A percentile compares a stretch with the other conserved stretches of the same genome.
These are phyloP conservation scores for Synergus japonicus DNA, from an alignment of 2,888 invertebrate species.

Conservation along the genomic window DNA sequence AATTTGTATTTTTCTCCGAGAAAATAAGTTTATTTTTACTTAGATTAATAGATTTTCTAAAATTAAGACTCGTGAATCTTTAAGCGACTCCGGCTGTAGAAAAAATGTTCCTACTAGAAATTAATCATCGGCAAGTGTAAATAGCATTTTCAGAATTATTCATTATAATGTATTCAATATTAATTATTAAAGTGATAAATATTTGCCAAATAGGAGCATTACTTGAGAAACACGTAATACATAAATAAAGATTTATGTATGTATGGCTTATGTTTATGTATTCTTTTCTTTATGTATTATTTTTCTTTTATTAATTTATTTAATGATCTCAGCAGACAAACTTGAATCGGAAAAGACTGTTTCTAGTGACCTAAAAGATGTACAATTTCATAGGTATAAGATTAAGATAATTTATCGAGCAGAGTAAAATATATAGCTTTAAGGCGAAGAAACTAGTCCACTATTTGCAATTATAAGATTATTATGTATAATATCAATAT, in stretches of 20 bases:
- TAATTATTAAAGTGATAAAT: not conserved
- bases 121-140: not conserved
- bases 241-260: not conserved
- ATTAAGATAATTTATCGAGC: not conserved
- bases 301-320: not conserved
- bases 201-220: not conserved
- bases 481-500: constrained; percentile 6
- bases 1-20: not conserved
- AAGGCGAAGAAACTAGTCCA: constrained; percentile 28
- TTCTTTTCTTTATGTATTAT: not conserved
- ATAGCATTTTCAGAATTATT: not conserved
- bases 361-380: not conserved
- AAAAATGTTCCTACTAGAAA: constrained; percentile 57
- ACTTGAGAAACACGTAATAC: not conserved
- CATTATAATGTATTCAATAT: not conserved
- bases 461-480: not conserved
- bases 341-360: not conserved
- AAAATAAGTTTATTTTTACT: not conserved
- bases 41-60: constrained; percentile 8
- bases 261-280: no score
- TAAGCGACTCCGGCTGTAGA: constrained; percentile 14
- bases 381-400: constrained; percentile 3
- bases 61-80: constrained; percentile 21
- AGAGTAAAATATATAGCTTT: not conserved
- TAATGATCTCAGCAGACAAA: not conserved